Percentiles rank a stretch among this genome's conserved stretches.
Conservation (phyloP, 2,113 vertebrate genomes). For the Psilopsiagon aymara region DNA sequence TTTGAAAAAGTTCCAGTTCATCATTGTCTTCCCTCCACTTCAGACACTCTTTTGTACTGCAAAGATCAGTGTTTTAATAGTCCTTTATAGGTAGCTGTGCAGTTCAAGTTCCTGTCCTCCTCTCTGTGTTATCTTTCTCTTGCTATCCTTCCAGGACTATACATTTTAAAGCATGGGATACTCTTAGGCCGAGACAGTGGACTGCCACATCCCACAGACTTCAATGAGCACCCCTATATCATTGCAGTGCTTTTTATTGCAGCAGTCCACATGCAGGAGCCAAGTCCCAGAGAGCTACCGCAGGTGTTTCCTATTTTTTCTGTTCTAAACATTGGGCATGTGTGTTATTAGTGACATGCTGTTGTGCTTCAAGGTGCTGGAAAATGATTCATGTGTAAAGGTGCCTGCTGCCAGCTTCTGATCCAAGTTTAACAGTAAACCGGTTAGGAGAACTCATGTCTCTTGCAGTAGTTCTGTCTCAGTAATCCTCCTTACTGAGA, state of each 20-base stretch:
- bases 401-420: background rate
- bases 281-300: background rate
- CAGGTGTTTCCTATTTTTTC: slow-evolving; percentile 38
- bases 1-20: background rate
- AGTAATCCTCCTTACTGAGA: background rate
- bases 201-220: background rate
- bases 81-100: background rate
- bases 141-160: background rate
- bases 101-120: background rate
- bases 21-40: background rate
- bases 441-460: background rate
- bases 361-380: background rate
- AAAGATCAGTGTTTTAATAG: background rate
- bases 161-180: background rate
- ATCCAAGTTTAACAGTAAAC: background rate
- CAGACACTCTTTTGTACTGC: background rate
- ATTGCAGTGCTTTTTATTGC: background rate
- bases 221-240: background rate
- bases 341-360: background rate
- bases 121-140: background rate
- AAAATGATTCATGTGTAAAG: background rate
- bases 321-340: background rate
- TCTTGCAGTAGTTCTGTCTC: background rate
- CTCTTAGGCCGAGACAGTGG: background rate
- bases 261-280: background rate